Base-by-base conservation (phyloP, 2,888 invertebrate species). In the Lacanobia wlatinum region DNA sequence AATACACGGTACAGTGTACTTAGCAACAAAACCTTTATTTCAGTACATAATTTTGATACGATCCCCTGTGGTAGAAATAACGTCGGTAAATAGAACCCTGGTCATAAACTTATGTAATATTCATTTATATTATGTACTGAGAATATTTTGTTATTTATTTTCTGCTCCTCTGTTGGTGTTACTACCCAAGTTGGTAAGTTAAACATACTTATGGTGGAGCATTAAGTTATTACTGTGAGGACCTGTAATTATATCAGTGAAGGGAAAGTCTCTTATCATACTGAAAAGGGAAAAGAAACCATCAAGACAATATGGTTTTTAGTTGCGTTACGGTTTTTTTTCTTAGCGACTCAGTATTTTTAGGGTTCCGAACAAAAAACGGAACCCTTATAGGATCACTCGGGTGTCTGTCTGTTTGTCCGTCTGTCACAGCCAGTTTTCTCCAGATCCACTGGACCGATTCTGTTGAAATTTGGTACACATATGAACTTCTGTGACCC, bases 41-140 rank as follows among this genome's bases (percentile, higher is more conserved):
- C 60, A 53, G 59, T 59, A 60, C 56, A 64, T 34, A 43, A 55
- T 75, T 73, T 70, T 60, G 55, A 69, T 61, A 82, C 40, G 34
- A 16, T 78, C 62, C 83, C 65, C n/a, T 66, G 78, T 58, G 70
- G 60, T 38, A 48, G 69, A 38, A 61, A 53, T 65, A 70, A 70
- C n/a, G 53, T 34, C 58, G 23, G 55, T 62, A 78, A 66, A 71
- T 71, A 78, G 21, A 48, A 63, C 58, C 53, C n/a, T 18, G n/a
- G 38, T 16, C 18, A 66, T 78, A 78, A 82, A 70, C 43, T 70
- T 78, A 62, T 52, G 56, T 82, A 70, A 77, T 77, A 70, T 61
- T 77, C 38, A 60, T 76, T 68, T 82, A 76, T 60, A 46, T 81
- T 67, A 67, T 43, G 38, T 80, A 76, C 60, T 48, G 14, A 7